These are phyloP conservation scores for Drosophila bifasciata DNA, from an alignment of 1,140 invertebrate species.

Conservation along the genomic window DNA sequence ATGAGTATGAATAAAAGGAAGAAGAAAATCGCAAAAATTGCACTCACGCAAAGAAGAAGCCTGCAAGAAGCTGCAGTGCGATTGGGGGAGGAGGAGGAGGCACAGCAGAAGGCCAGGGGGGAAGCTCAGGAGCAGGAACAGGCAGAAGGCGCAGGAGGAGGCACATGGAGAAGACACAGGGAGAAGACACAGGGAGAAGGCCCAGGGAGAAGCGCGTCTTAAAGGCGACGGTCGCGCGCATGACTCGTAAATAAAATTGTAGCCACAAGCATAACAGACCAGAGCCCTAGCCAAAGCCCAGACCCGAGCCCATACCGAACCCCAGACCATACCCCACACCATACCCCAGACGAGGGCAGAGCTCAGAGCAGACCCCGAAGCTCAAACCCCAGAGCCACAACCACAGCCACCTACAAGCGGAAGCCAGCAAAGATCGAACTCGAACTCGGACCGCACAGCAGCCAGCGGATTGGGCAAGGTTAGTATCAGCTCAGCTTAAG, in stretches of 20 bases:
- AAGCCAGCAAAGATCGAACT: constrained; percentile 59
- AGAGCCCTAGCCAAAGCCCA: constrained; percentile 9
- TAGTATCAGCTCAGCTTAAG: constrained; percentile 41
- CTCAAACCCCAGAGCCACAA: constrained; percentile 24
- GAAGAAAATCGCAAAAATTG: constrained; percentile 17
- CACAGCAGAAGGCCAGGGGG: neutral
- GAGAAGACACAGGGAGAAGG: too few species aligned
- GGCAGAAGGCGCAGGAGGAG: too few species aligned
- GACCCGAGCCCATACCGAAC: neutral
- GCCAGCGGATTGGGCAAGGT: constrained; percentile 58
- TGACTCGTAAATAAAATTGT: constrained; percentile 84
- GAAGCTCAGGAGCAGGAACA: too few species aligned
- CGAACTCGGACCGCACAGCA: constrained; percentile 58
- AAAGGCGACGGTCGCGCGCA: constrained; percentile 68
- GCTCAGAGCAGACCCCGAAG: neutral
- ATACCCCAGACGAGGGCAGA: neutral
- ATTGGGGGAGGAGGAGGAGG: constrained; percentile 7
- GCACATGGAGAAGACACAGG: too few species aligned
- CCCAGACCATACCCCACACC: too few species aligned
- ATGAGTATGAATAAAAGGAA: constrained; percentile 59
- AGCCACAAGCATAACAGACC: constrained; percentile 57
- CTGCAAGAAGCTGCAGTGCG: neutral
- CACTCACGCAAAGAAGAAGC: constrained; percentile 55
- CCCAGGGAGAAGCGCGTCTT: constrained; percentile 29
- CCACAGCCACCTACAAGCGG: constrained; percentile 48